These are phyloP conservation scores for Proales similis DNA, from an alignment of 1,140 invertebrate genomes.

Conservation along the genomic window DNA sequence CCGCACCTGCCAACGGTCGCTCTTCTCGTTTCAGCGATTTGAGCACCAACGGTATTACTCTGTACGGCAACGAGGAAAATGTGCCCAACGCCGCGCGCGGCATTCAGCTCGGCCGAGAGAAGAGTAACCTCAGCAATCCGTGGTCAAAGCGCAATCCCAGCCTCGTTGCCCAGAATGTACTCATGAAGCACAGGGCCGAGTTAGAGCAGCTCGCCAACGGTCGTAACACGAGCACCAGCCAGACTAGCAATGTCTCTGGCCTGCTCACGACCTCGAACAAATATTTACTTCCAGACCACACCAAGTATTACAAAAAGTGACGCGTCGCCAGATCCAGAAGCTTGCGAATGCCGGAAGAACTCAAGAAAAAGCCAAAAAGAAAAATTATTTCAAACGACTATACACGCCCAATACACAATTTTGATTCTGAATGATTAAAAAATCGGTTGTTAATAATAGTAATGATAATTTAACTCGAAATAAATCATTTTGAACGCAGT, in stretches of 20 bases:
- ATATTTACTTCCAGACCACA: conserved; percentile 28
- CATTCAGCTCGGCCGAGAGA: conserved; percentile 1
- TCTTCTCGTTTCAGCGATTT: conserved; percentile 9
- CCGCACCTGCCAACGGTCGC: not conserved
- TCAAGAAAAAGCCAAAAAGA: too few species aligned
- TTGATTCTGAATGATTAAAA: too few species aligned
- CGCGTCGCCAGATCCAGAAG: too few species aligned
- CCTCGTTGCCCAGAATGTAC: conserved; percentile 31
- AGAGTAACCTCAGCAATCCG: not conserved
- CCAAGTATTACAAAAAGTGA: conserved; percentile 37
- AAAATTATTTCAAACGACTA: too few species aligned
- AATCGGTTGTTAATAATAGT: too few species aligned
- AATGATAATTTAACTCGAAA: too few species aligned
- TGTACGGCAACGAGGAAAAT: too few species aligned
- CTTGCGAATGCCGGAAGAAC: too few species aligned
- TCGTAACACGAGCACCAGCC: conserved; percentile 1
- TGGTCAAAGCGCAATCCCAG: conserved; percentile 35
- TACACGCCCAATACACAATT: too few species aligned
- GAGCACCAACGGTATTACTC: conserved; percentile 23
- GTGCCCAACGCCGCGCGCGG: not conserved
- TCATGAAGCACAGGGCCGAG: conserved; percentile 23
- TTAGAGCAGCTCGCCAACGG: conserved; percentile 23
- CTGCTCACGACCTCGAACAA: not conserved
- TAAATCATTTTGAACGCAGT: too few species aligned
- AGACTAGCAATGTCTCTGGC: conserved; percentile 16